These are phyloP conservation scores for Serripes groenlandicus DNA, from an alignment of 2,888 invertebrate species.

Conservation along the genomic window DNA sequence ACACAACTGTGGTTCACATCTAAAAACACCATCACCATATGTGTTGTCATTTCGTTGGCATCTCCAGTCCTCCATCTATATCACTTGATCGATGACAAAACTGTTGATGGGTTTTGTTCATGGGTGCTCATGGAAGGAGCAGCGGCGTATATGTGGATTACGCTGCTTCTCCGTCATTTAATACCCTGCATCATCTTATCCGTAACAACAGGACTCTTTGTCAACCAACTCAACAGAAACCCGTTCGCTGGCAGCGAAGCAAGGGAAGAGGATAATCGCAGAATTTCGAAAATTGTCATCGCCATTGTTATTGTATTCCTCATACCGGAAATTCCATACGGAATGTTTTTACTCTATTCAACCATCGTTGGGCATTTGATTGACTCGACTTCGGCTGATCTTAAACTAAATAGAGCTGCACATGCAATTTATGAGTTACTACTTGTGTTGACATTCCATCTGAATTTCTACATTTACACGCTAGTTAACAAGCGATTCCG, in stretches of 20 bases:
- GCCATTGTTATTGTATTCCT: slow-evolving; percentile 45
- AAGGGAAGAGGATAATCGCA: slow-evolving; percentile 22
- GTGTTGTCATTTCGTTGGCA: slow-evolving; percentile 12
- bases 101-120: slow-evolving; percentile 26
- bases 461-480: slow-evolving; percentile 61
- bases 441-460: slow-evolving; percentile 48
- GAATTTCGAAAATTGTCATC: slow-evolving; percentile 40
- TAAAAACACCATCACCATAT: slow-evolving; percentile 1
- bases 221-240: slow-evolving; percentile 11
- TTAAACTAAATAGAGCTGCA: slow-evolving; percentile 26
- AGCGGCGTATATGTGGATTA: slow-evolving; percentile 26
- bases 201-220: slow-evolving; percentile 38
- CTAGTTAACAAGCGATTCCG: slow-evolving; percentile 42
- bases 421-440: slow-evolving; percentile 54
- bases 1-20: slow-evolving; percentile 25
- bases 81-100: slow-evolving; percentile 31
- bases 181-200: slow-evolving; percentile 30
- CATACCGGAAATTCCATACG: slow-evolving; percentile 49
- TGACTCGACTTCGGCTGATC: background rate
- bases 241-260: background rate
- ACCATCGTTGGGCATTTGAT: slow-evolving; percentile 7
- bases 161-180: slow-evolving; percentile 35
- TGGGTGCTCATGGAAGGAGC: slow-evolving; percentile 24
- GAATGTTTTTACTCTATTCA: slow-evolving; percentile 32
- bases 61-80: slow-evolving; percentile 37